phyloP scores from a whole-genome alignment of 2,888 invertebrate genomes.

The Epirrhoe tristata region DNA sequence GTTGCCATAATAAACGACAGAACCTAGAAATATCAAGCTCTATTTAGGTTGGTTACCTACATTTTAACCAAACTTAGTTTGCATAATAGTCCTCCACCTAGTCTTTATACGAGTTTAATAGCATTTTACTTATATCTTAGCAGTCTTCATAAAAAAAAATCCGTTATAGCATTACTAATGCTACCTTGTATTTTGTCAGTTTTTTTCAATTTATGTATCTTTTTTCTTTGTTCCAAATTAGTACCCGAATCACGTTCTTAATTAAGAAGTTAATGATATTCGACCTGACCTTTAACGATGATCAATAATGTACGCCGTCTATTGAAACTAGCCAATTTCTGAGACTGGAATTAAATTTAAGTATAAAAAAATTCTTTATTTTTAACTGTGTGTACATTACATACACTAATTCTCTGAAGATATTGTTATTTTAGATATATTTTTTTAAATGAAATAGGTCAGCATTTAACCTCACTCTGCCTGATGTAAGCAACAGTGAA shows the following conservation, averaged over 20 bases:
- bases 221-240: constrained; percentile 53
- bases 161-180: neutral
- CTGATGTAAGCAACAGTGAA: no score
- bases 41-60: neutral
- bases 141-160: neutral
- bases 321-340: neutral
- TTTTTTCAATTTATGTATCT: constrained; percentile 8
- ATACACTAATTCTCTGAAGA: no score
- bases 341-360: neutral
- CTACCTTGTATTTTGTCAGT: neutral
- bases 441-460: no score
- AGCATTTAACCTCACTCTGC: no score
- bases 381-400: no score
- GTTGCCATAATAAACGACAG: neutral
- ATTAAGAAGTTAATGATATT: constrained; percentile 80
- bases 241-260: constrained; percentile 70
- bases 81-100: no score
- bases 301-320: constrained; percentile 64
- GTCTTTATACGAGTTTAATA: no score
- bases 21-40: neutral
- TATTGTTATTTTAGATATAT: no score
- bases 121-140: neutral
- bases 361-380: neutral
- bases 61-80: neutral
- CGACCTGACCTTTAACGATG: constrained; percentile 61